Percentiles rank a stretch among this genome's conserved stretches.
Conservation (phyloP, 1,140 invertebrate species). For the Dendrolimus punctatus region DNA sequence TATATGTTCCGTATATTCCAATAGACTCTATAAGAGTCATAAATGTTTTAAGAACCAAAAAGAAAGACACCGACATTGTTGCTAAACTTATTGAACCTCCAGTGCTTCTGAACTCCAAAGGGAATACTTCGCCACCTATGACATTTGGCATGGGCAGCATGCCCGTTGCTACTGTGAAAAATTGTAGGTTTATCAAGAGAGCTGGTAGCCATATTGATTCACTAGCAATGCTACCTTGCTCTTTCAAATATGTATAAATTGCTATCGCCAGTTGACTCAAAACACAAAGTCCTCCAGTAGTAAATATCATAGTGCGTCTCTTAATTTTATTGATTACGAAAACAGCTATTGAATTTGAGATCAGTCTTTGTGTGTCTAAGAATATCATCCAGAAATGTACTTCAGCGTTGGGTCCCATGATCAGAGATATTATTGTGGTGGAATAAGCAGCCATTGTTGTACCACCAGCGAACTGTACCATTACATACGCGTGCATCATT, state of each 20-base stretch:
- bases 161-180: conserved; percentile 35
- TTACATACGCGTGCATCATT: conserved; percentile 37
- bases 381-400: conserved; percentile 76
- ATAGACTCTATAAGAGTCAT: conserved; percentile 18
- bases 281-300: conserved; percentile 29
- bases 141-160: conserved; percentile 45
- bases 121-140: conserved; percentile 46
- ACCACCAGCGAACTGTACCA: conserved; percentile 41
- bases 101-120: conserved; percentile 36
- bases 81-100: conserved; percentile 33
- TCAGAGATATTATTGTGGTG: conserved; percentile 70
- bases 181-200: conserved; percentile 37
- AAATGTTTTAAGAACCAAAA: conserved; percentile 28
- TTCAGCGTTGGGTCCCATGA: conserved; percentile 64
- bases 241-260: conserved; percentile 26
- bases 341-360: conserved; percentile 46
- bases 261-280: conserved; percentile 31
- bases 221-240: conserved; percentile 16
- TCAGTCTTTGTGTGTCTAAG: conserved; percentile 72
- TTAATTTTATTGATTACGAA: conserved; percentile 42
- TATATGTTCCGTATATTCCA: conserved; percentile 34
- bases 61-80: conserved; percentile 16
- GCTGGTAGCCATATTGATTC: conserved; percentile 38
- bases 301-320: conserved; percentile 39
- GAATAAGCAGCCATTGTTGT: conserved; percentile 78